A percentile compares a stretch with the other conserved stretches of the same genome.
These are phyloP conservation scores for Chunga burmeisteri DNA, from an alignment of 2,113 vertebrate species.

Conservation along the genomic window DNA sequence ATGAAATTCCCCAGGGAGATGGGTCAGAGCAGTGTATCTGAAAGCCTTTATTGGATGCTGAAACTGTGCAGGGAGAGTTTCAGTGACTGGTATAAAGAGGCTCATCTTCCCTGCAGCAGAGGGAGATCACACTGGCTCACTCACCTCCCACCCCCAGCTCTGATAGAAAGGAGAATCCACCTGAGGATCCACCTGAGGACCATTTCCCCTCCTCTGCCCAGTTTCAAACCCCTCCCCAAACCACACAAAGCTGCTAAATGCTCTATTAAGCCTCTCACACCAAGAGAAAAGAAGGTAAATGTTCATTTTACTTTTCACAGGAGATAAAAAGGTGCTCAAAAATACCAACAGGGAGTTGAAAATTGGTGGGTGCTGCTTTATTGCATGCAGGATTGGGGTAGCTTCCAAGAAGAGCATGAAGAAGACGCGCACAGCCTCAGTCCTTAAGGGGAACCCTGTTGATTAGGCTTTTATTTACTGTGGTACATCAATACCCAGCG, in stretches of 20 bases:
- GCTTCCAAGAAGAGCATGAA: background rate
- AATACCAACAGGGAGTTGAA: background rate
- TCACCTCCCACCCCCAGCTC: background rate
- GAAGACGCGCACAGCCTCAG: background rate
- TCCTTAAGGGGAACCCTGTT: background rate
- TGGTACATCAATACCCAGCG: background rate
- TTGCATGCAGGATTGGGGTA: background rate
- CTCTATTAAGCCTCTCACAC: background rate
- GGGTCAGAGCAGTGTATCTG: background rate
- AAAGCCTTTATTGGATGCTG: background rate
- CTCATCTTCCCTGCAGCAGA: background rate
- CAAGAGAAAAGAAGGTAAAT: background rate
- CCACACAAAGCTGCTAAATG: background rate
- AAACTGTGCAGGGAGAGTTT: background rate
- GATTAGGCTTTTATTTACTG: conserved; percentile 7
- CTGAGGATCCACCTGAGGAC: background rate
- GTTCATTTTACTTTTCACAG: background rate
- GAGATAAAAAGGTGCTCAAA: background rate
- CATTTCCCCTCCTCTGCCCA: background rate
- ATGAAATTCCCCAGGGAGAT: background rate
- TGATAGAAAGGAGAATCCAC: background rate
- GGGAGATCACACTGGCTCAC: background rate
- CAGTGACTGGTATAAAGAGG: background rate
- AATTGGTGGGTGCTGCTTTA: background rate
- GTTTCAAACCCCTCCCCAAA: background rate